These are phyloP conservation scores for Pollenia amentaria DNA, from an alignment of 2,888 invertebrate genomes.

Conservation along the genomic window DNA sequence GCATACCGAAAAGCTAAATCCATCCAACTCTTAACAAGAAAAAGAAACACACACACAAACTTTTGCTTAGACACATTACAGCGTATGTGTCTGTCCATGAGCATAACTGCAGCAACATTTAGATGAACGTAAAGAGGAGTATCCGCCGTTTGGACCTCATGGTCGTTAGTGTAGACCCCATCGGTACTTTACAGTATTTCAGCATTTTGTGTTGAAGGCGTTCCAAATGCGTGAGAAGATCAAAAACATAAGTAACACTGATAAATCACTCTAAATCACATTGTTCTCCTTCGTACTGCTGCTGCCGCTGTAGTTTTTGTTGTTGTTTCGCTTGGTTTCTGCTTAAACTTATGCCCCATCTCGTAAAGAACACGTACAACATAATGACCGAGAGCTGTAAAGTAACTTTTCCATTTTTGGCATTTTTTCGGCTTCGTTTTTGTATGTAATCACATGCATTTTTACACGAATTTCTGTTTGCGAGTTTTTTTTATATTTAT, in stretches of 20 bases:
- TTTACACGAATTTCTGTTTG: conserved; percentile 70
- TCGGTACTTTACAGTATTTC: conserved; percentile 39
- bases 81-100: conserved; percentile 35
- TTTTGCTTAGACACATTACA: conserved; percentile 50
- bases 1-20: not conserved
- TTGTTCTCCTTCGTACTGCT: conserved; percentile 72
- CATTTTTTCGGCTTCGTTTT: conserved; percentile 64
- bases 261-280: conserved; percentile 83
- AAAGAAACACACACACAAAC: conserved; percentile 1
- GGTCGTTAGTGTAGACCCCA: conserved; percentile 65
- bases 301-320: conserved; percentile 6
- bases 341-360: conserved; percentile 38
- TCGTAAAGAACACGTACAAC: conserved; percentile 54
- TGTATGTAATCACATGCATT: conserved; percentile 70
- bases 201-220: conserved; percentile 58
- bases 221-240: conserved; percentile 80
- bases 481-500: conserved; percentile 15
- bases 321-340: conserved; percentile 18
- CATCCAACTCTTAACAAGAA: conserved; percentile 8
- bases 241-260: conserved; percentile 81
- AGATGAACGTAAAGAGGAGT: conserved; percentile 52
- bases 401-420: conserved; percentile 73
- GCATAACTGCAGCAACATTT: conserved; percentile 29
- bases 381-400: conserved; percentile 64
- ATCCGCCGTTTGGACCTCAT: conserved; percentile 59